Evolutionary conservation across 2,797 vertebrate genomes (phyloP).

Genomic region (Masticophis lateralis): DNA sequence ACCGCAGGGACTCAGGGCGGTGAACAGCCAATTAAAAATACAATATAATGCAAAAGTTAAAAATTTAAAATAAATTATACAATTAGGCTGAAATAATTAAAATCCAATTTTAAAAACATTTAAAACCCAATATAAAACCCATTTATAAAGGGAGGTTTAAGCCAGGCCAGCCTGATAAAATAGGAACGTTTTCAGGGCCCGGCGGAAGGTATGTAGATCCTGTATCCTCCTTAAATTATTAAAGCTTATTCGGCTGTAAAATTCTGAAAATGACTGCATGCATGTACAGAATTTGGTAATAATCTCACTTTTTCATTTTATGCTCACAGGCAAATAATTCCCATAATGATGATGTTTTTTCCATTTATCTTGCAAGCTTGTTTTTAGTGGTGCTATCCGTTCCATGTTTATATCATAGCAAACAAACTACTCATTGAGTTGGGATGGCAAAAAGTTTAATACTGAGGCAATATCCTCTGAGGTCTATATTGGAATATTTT

Average conservation of each 20-base stretch:
- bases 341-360: neutral
- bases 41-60: no score
- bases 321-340: neutral
- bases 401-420: neutral
- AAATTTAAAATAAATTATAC: no score
- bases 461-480: neutral
- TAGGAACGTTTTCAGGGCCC: no score
- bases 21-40: no score
- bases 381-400: neutral
- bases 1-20: no score
- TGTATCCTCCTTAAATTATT: neutral
- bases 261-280: neutral
- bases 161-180: no score
- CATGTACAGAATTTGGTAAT: neutral
- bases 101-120: no score
- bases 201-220: no score
- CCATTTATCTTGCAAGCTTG: neutral
- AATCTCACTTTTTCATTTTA: neutral
- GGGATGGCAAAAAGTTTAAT: neutral
- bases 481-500: neutral
- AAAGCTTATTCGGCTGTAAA: neutral
- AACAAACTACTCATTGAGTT: neutral
- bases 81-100: no score
- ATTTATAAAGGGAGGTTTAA: no score
- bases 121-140: no score